These are phyloP conservation scores for Harpagoxenus sublaevis DNA, from an alignment of 2,888 invertebrate species.

Conservation along the genomic window DNA sequence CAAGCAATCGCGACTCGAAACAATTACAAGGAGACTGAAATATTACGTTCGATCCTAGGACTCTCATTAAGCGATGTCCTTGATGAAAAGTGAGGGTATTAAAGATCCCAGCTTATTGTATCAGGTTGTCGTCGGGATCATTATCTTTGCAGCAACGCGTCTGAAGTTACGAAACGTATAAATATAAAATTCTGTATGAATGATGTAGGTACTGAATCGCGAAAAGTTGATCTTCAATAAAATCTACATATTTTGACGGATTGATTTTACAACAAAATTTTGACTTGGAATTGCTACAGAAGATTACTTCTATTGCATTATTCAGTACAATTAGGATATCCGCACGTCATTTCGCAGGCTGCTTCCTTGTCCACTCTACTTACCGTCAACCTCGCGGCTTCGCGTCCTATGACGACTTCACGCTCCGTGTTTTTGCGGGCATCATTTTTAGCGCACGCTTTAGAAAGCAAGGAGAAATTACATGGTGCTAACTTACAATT, in stretches of 20 bases:
- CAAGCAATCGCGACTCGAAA: neutral
- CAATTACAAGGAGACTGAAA: neutral
- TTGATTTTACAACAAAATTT: neutral
- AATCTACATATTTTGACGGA: neutral
- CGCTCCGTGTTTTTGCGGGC: slow-evolving; percentile 71
- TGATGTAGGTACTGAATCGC: neutral
- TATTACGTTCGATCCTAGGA: neutral
- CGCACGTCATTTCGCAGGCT: slow-evolving; percentile 48
- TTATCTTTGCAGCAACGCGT: neutral
- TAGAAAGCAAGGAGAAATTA: slow-evolving; percentile 55
- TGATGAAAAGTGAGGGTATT: slow-evolving; percentile 44
- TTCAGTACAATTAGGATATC: slow-evolving; percentile 58
- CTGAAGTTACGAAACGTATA: neutral
- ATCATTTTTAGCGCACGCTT: slow-evolving; percentile 42
- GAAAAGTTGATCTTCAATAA: neutral
- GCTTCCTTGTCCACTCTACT: slow-evolving; percentile 63
- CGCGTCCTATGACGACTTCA: slow-evolving; percentile 72
- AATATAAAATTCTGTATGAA: neutral
- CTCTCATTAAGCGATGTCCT: slow-evolving; percentile 31
- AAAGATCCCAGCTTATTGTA: slow-evolving; percentile 1
- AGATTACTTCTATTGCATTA: neutral
- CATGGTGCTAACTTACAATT: slow-evolving; percentile 33
- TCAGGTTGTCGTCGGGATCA: slow-evolving; percentile 3
- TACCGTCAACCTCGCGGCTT: slow-evolving; percentile 75
- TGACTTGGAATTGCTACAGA: slow-evolving; percentile 4